Evolutionary conservation across 2,888 invertebrate species (phyloP), one percentile per base, ranked within the genome.

Genomic region (Amaurobius ferox): DNA sequence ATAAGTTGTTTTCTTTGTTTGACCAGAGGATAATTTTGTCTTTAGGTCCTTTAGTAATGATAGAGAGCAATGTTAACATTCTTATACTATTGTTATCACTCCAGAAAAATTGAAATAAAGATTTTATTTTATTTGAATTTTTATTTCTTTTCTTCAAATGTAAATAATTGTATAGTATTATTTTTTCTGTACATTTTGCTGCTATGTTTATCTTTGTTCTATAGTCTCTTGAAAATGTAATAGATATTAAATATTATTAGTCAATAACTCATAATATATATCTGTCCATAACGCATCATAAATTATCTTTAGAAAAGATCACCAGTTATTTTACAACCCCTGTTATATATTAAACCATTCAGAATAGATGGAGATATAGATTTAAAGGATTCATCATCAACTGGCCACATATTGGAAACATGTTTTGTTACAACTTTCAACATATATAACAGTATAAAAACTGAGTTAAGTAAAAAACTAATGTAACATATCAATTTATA

Each of bases 81-180:
- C 6, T 80, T 39, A 66, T 19, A 67, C 62, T 39, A 35, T 16
- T 79, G 32, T 32, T 48, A 68, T 32, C 26, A 48, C 48, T 61
- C 23, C n/a, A 28, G 28, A 68, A 39, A 39, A 23, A 23, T 67
- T 16, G 13, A 23, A 67, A 11, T 7, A 67, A 35, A 40, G 35
- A 40, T 55, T n/a, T 19, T 35, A 3, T 73, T 7, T 74, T 19
- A 35, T 64, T 74, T 39, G 16, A 61, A 44, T 30, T 29, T 23
- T 44, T 13, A 35, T 48, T 80, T 61, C 11, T 68, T 68, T 19
- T 68, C 26, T 61, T 32, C 68, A 68, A 64, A 48, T 80, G 74
- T 80, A 74, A 61, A 80, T 80, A 74, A 67, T 28, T 80, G 74
- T 80, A 80, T 68, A 74, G 68, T 74, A 80, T 80, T 48, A 62